Evolutionary conservation across 2,113 vertebrate species (phyloP).

Genomic region (Beaufortia kweichowensis): DNA sequence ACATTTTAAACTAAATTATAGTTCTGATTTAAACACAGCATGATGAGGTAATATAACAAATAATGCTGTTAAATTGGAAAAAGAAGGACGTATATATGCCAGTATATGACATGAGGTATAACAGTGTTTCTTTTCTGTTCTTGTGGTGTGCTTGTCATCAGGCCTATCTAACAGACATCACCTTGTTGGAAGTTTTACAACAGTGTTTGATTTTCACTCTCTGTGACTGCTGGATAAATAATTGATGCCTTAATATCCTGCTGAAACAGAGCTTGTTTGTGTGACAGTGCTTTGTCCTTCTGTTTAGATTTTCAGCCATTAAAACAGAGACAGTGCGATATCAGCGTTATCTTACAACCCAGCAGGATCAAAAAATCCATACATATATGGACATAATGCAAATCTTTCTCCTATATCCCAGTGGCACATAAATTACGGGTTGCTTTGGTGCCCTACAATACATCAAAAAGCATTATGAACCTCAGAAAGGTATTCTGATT

Average conservation of each 20-base stretch:
- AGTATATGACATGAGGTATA: background rate
- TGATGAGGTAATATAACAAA: background rate
- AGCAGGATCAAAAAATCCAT: background rate
- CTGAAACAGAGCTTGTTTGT: constrained; percentile 23
- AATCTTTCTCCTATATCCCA: background rate
- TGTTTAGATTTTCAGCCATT: constrained; percentile 22
- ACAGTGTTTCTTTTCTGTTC: background rate
- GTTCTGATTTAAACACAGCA: background rate
- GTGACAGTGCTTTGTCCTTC: constrained; percentile 28
- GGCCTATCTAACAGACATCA: background rate
- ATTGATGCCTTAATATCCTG: constrained; percentile 33
- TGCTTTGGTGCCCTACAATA: background rate
- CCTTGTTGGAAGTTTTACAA: constrained; percentile 28
- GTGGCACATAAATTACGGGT: background rate
- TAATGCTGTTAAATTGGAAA: background rate
- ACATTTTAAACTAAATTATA: too few relatives aligned
- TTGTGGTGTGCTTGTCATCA: constrained; percentile 15
- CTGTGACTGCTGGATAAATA: constrained; percentile 44
- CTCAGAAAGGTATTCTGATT: background rate
- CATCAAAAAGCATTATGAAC: constrained; percentile 11
- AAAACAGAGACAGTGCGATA: constrained; percentile 22
- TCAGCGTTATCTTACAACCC: background rate
- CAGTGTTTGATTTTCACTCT: constrained; percentile 30
- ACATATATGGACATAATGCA: background rate
- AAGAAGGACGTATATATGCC: too few relatives aligned